Base-by-base conservation (phyloP, 1,140 invertebrate species). In the Parasteatoda tepidariorum region DNA sequence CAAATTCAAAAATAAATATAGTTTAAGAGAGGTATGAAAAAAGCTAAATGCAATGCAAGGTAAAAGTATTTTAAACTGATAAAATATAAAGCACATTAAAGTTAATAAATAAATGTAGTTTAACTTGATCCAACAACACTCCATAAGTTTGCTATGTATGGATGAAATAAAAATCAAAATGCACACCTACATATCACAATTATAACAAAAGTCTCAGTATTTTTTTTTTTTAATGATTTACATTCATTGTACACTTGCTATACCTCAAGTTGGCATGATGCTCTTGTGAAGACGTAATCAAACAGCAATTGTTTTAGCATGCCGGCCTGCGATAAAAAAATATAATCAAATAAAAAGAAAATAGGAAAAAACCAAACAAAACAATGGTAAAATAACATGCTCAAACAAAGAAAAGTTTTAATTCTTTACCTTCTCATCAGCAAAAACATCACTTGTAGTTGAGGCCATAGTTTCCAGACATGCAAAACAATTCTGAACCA, bases 251-350 rank as follows among this genome's bases (percentile, higher is more conserved):
- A 30, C 7, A 30, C 22, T 48, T 66, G 66, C 18, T 24, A 57
- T 84, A 84, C 83, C 83, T 84, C 83, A 61, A 76, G 68, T 57
- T 84, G 83, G 73, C 83, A 84, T 30, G 83, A 84, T 84, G 83
- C 83, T 76, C 64, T 84, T n/a, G 64, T 68, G 71, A 84, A 84
- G 83, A 84, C 24, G 83, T 59, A 73, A 76, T 84, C 83, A 67
- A 83, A 57, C 68, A 83, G 70, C 68, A 76, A 68, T 59, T 62
- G 71, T 73, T 76, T 76, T 76, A 76, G 34, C 83, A 84, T 84
- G 83, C 83, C 73, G 48, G 73, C 83, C 83, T 84, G 66, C 68
- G 83, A 84, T 78, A 70, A 61, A 75, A 76, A 76, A 76, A 28
- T 28, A 54, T 31, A 67, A 78, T 61, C 59, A 66, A 83, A 74